These are phyloP conservation scores for Heliornis fulica DNA, from an alignment of 2,113 vertebrate genomes.

Conservation along the genomic window DNA sequence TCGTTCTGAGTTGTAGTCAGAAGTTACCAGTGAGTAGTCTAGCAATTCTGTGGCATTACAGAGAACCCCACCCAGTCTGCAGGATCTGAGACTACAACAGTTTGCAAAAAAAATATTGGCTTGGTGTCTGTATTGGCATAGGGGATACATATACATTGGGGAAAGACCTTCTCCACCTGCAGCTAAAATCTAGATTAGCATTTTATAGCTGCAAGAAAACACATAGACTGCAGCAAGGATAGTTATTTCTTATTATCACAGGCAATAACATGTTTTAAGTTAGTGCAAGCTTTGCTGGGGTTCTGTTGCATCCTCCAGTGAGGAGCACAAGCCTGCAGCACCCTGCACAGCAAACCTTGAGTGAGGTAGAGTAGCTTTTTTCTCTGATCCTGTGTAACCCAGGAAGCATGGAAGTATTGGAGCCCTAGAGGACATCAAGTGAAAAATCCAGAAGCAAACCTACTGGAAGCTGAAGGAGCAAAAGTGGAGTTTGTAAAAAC, in stretches of 20 bases:
- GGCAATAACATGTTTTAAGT: neutral
- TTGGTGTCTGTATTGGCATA: neutral
- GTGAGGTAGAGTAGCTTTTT: neutral
- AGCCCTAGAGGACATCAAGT: neutral
- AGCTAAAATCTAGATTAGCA: neutral
- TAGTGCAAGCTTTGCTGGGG: neutral
- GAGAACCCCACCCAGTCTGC: constrained; percentile 12
- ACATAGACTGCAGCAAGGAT: neutral
- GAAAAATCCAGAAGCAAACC: neutral
- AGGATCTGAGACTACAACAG: neutral
- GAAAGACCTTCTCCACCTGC: neutral
- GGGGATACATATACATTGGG: neutral
- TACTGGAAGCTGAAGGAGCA: neutral
- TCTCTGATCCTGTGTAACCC: neutral
- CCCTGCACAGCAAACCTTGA: neutral
- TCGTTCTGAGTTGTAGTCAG: constrained; percentile 19
- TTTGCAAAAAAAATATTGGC: neutral
- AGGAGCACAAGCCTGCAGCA: neutral
- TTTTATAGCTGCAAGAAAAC: neutral
- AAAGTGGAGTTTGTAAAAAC: neutral
- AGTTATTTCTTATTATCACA: neutral
- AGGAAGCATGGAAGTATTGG: neutral
- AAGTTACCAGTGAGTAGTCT: neutral
- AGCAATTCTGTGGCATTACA: neutral
- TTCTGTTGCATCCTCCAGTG: neutral